These are phyloP conservation scores for Caenorhabditis sinica DNA, from an alignment of 2,888 invertebrate genomes.

Conservation along the genomic window DNA sequence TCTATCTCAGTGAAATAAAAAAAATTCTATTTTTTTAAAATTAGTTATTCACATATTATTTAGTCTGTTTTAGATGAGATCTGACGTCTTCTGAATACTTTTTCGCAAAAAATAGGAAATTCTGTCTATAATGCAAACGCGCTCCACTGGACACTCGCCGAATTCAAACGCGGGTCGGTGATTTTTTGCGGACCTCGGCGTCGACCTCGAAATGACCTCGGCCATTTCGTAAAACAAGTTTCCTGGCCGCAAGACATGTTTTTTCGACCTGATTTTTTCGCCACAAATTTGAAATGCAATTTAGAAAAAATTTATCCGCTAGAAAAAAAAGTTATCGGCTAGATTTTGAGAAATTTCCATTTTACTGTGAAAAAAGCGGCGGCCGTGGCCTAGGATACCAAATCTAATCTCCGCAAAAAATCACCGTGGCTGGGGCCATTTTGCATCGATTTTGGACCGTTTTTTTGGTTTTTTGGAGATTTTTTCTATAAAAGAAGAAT, in stretches of 20 bases:
- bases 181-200: too few species aligned
- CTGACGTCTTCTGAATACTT: constrained; percentile 3
- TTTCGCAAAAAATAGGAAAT: background rate
- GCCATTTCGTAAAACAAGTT: too few species aligned
- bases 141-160: constrained; percentile 22
- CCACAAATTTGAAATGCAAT: too few species aligned
- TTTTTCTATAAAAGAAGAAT: background rate
- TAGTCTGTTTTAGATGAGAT: background rate
- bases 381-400: too few species aligned
- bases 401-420: too few species aligned
- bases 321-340: too few species aligned
- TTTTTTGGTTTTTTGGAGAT: background rate
- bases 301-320: too few species aligned
- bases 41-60: background rate
- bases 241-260: too few species aligned
- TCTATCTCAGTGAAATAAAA: constrained; percentile 56
- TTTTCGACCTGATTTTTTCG: too few species aligned
- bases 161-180: constrained; percentile 18
- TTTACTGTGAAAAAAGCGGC: too few species aligned
- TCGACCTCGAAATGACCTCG: too few species aligned
- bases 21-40: constrained; percentile 1
- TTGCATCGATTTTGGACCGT: constrained; percentile 22
- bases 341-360: too few species aligned
- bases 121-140: constrained; percentile 19
- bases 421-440: background rate